These are phyloP conservation scores for Brachyptera risi DNA, from an alignment of 2,888 invertebrate species.

Conservation along the genomic window DNA sequence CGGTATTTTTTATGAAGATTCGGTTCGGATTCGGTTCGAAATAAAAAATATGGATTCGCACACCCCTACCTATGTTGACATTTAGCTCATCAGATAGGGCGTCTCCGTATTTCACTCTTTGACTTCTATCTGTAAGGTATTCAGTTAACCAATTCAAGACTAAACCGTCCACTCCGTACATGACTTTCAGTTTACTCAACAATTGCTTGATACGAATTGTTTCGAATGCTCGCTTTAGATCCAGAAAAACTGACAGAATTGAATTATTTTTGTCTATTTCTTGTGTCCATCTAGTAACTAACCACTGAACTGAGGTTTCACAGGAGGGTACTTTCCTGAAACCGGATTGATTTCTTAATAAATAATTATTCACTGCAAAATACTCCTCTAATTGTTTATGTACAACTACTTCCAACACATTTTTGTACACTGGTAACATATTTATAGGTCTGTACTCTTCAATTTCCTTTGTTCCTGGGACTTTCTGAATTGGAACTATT, in stretches of 20 bases:
- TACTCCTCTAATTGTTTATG: too few species aligned
- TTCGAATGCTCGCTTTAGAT: slow-evolving; percentile 29
- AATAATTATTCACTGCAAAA: slow-evolving; percentile 24
- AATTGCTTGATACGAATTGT: slow-evolving; percentile 26
- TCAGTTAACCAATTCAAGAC: slow-evolving; percentile 20
- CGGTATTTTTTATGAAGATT: too few species aligned
- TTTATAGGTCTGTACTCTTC: slow-evolving; percentile 32
- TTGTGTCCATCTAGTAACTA: slow-evolving; percentile 25
- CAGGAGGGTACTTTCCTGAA: slow-evolving; percentile 26
- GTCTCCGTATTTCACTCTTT: slow-evolving; percentile 23
- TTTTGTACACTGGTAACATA: slow-evolving; percentile 29
- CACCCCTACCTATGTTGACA: slow-evolving; percentile 27
- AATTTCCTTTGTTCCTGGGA: too few species aligned
- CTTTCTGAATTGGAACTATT: too few species aligned
- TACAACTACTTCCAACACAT: slow-evolving; percentile 30
- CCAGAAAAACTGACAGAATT: slow-evolving; percentile 25
- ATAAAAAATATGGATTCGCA: too few species aligned
- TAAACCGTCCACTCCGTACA: slow-evolving; percentile 23
- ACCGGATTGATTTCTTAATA: slow-evolving; percentile 22
- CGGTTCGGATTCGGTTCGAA: too few species aligned
- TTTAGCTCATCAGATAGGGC: slow-evolving; percentile 9
- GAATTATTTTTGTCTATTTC: slow-evolving; percentile 22
- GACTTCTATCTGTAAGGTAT: slow-evolving; percentile 29
- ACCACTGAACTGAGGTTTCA: slow-evolving; percentile 26
- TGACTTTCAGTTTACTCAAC: slow-evolving; percentile 24